A percentile compares a stretch with the other conserved stretches of the same genome.
Evolutionary conservation across 2,888 invertebrate genomes (phyloP).

Genomic region (Drosophila aldrichi): DNA sequence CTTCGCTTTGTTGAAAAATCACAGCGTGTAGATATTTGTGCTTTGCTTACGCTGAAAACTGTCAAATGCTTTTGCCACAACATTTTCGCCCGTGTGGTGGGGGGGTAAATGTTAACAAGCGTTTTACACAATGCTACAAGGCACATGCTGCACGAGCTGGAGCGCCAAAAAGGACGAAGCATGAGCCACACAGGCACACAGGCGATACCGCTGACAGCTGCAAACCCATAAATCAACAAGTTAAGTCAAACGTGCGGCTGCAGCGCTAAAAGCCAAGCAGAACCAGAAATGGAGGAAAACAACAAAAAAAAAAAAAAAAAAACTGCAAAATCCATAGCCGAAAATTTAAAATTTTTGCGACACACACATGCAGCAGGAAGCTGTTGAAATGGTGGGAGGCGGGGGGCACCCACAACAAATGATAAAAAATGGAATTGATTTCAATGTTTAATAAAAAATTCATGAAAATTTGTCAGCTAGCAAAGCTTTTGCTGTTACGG

Average conservation of each 20-base stretch:
- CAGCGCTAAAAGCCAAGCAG: slow-evolving; percentile 55
- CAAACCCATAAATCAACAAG: slow-evolving; percentile 81
- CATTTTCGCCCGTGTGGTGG: not conserved
- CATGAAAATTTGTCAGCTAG: slow-evolving; percentile 81
- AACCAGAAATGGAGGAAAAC: not conserved
- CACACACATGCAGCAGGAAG: slow-evolving; percentile 54
- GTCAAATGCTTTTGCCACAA: slow-evolving; percentile 55
- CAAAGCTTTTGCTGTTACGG: slow-evolving; percentile 47
- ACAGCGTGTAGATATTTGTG: slow-evolving; percentile 40
- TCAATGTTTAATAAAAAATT: slow-evolving; percentile 82
- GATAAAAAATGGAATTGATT: slow-evolving; percentile 73
- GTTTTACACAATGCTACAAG: slow-evolving; percentile 75
- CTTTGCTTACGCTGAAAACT: slow-evolving; percentile 48
- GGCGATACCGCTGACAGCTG: slow-evolving; percentile 75
- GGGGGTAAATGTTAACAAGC: slow-evolving; percentile 76
- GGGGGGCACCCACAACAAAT: slow-evolving; percentile 17
- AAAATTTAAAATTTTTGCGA: slow-evolving; percentile 62
- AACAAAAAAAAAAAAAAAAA: no score
- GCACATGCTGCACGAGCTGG: slow-evolving; percentile 40
- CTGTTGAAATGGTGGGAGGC: not conserved
- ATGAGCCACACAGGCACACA: slow-evolving; percentile 43
- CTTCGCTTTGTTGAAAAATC: slow-evolving; percentile 38
- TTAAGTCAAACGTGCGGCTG: slow-evolving; percentile 79
- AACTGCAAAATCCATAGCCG: slow-evolving; percentile 39
- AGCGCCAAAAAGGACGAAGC: slow-evolving; percentile 23